Evolutionary conservation across 2,888 invertebrate genomes (phyloP).

Genomic region (Gonocerus acuteangulatus): DNA sequence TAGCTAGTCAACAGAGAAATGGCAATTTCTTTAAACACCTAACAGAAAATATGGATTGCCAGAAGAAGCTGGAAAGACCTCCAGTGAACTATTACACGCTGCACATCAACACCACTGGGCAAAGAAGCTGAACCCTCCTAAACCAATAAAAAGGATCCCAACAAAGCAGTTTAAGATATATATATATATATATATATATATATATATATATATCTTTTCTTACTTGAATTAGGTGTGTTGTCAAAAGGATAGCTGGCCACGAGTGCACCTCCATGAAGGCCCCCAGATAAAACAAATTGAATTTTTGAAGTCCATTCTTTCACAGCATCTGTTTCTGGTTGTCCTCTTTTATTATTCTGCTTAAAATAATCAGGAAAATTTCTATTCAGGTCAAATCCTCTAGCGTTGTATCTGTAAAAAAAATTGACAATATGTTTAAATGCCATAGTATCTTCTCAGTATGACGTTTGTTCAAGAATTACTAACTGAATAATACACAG

Average conservation of each 20-base stretch:
- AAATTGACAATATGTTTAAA: background rate
- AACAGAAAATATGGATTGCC: too few species aligned
- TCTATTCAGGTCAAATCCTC: constrained; percentile 84
- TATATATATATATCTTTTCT: constrained; percentile 39
- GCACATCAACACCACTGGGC: too few species aligned
- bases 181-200: too few species aligned
- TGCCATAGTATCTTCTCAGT: background rate
- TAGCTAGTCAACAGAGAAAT: too few species aligned
- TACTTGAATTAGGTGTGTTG: constrained; percentile 88
- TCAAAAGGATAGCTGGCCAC: constrained; percentile 97
- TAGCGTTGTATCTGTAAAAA: constrained; percentile 59
- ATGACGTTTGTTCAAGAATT: too few species aligned
- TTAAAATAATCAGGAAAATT: constrained; percentile 95
- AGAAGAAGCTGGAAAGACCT: too few species aligned
- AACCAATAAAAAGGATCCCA: too few species aligned
- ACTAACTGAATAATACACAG: too few species aligned
- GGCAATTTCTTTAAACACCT: too few species aligned
- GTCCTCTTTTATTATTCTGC: constrained; percentile 74
- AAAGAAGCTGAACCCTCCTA: too few species aligned
- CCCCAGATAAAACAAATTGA: constrained; percentile 89
- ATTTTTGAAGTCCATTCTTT: constrained; percentile 90
- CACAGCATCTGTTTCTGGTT: constrained; percentile 91
- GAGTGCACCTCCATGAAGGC: constrained; percentile 87
- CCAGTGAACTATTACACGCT: too few species aligned
- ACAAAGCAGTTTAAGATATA: too few species aligned